A percentile compares a stretch with the other conserved stretches of the same genome.
Evolutionary conservation across 2,113 vertebrate species (phyloP).

Genomic region (Dromiciops gliroides): DNA sequence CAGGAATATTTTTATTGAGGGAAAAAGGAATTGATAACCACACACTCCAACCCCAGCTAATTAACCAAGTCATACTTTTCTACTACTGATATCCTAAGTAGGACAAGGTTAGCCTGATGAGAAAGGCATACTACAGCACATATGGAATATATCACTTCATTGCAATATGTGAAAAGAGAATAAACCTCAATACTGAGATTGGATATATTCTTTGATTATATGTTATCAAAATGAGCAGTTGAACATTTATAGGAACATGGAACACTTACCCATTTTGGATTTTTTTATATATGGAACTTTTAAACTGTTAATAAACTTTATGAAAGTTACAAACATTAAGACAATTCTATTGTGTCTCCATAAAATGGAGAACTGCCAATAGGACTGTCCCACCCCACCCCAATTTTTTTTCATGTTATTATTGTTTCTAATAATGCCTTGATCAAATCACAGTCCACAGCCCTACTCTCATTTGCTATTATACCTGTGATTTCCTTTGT

Average conservation of each 20-base stretch:
- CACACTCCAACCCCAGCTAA: no score
- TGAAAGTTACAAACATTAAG: not conserved
- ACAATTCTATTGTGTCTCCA: conserved; percentile 4
- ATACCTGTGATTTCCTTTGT: not conserved
- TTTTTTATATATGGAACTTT: not conserved
- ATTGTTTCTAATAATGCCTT: not conserved
- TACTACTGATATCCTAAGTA: no score
- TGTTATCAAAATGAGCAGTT: not conserved
- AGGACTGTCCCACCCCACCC: not conserved
- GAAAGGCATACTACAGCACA: no score
- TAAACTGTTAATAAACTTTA: not conserved
- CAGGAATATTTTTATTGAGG: no score
- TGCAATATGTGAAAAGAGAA: no score
- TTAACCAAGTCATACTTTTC: no score
- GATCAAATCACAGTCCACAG: not conserved
- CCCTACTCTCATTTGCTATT: not conserved
- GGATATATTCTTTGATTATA: not conserved
- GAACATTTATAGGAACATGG: not conserved
- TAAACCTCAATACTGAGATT: no score
- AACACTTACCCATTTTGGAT: not conserved
- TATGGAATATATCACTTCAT: no score
- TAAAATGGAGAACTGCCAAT: not conserved
- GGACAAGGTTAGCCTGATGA: no score
- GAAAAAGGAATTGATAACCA: no score
- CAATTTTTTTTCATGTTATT: not conserved